Evolutionary conservation across 2,113 vertebrate species (phyloP), one percentile per base, ranked within the genome.

Genomic region (Fregetta grallaria): DNA sequence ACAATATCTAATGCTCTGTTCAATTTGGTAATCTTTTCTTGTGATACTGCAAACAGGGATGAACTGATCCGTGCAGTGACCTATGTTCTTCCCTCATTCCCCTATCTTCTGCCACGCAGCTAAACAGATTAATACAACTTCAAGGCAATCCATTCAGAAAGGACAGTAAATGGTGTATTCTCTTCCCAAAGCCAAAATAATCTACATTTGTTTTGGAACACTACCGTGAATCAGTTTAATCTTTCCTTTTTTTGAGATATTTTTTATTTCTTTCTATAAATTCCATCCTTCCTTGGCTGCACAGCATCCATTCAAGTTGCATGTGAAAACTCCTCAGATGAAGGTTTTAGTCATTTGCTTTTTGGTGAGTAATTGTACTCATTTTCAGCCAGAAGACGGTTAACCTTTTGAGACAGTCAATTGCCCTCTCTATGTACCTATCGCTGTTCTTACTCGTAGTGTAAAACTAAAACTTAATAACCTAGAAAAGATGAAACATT

Each of bases 351-450:
- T 86, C 2, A 93, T 90, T 94, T 95, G 85, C 81, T 94, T 96
- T 96, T 90, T 55, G 93, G 86, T 95, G 96, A 97, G 92, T 96
- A 97, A 96, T 96, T 90, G 93, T 92, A 49, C 82, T 97, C 96
- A 97, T 96, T 97, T 95, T 73, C 90, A 76, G 85, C 81, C 81
- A 93, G 90, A 94, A 96, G 94, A 93, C 13, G 6, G 90, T 96
- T 97, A 96, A 97, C 96, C 96, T 97, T 97, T 96, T 42, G 96
- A 97, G 96, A 96, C 93, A 96, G 93, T 94, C 94, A 93, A 96
- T 93, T 97, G 94, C 96, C 94, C 96, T 90, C 96, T 92, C 74
- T 90, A 58, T 92, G 90, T 95, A 97, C 96, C 96, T 95, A 95
- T 92, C 0, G 12, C 96, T 94, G 87, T 56, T 94, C 90, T 82